Conservation (phyloP, 1,140 invertebrate species). For the Aphelenchoides fujianensis region DNA sequence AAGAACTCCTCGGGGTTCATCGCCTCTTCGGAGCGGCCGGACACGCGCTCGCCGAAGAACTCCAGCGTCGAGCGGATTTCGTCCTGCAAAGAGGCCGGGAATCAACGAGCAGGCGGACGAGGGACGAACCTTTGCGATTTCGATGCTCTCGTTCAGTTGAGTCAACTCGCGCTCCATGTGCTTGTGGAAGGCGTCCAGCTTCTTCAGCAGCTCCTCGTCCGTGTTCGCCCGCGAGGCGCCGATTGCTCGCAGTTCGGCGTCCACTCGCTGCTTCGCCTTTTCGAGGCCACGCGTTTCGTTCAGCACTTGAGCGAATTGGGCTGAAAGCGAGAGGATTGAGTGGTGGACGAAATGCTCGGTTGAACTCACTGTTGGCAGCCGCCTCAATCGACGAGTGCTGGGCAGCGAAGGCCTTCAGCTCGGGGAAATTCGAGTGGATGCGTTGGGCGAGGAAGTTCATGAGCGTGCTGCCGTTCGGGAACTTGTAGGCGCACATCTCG, state of each 20-base stretch:
- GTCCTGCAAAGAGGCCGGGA: too few species aligned
- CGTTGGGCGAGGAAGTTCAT: constrained; percentile 15
- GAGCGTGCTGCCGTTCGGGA: constrained; percentile 28
- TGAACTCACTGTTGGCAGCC: constrained; percentile 8
- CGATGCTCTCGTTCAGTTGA: neutral
- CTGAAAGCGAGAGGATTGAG: neutral
- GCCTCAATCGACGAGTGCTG: neutral
- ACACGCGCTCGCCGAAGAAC: neutral
- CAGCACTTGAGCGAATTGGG: neutral
- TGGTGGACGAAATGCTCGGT: neutral
- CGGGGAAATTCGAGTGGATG: constrained; percentile 11
- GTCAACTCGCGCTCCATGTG: too few species aligned
- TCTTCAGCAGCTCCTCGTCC: neutral
- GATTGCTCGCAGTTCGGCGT: neutral
- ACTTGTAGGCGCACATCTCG: constrained; percentile 33
- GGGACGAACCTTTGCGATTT: neutral
- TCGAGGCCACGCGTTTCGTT: neutral
- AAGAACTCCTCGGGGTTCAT: constrained; percentile 3
- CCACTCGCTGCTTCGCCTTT: neutral
- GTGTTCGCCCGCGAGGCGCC: neutral
- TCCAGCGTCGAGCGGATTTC: neutral
- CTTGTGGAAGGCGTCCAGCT: too few species aligned
- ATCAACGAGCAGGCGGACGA: too few species aligned
- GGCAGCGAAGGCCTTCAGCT: neutral
- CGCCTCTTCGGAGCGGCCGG: neutral